Evolutionary conservation across 2,113 vertebrate species (phyloP).

Genomic region (Petaurus breviceps): DNA sequence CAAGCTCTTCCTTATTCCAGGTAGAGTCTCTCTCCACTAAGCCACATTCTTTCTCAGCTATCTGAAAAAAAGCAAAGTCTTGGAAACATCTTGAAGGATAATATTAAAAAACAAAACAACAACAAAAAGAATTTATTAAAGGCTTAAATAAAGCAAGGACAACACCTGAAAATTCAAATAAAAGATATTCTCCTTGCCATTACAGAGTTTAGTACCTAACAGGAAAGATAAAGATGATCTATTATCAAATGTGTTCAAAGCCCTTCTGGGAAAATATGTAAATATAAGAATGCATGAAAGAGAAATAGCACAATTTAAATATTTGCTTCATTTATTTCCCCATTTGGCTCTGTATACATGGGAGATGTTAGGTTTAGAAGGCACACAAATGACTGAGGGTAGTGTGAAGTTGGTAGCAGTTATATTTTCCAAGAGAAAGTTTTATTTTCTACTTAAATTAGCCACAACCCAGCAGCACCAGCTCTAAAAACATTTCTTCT

Average conservation of each 20-base stretch:
- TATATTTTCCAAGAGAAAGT: constrained; percentile 41
- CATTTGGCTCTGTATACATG: constrained; percentile 27
- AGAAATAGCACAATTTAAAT: neutral
- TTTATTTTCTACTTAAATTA: constrained; percentile 68
- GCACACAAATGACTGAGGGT: constrained; percentile 38
- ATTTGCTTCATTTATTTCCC: constrained; percentile 22
- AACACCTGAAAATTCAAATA: neutral
- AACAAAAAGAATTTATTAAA: constrained; percentile 17
- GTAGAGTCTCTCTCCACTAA: neutral
- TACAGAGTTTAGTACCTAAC: neutral
- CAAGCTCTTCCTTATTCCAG: neutral
- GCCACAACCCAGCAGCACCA: constrained; percentile 54
- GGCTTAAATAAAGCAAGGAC: neutral
- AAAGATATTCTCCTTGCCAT: neutral
- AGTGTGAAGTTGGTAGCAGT: constrained; percentile 50
- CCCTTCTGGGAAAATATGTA: neutral
- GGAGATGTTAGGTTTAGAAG: constrained; percentile 3
- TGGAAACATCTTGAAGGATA: neutral
- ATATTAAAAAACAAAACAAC: neutral
- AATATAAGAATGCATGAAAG: neutral
- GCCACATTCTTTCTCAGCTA: neutral
- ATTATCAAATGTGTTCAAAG: neutral
- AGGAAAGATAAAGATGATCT: constrained; percentile 6
- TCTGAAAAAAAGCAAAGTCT: neutral
- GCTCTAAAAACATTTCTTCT: constrained; percentile 43